Conservation (phyloP, 2,113 vertebrate species). For the Acinonyx jubatus region DNA sequence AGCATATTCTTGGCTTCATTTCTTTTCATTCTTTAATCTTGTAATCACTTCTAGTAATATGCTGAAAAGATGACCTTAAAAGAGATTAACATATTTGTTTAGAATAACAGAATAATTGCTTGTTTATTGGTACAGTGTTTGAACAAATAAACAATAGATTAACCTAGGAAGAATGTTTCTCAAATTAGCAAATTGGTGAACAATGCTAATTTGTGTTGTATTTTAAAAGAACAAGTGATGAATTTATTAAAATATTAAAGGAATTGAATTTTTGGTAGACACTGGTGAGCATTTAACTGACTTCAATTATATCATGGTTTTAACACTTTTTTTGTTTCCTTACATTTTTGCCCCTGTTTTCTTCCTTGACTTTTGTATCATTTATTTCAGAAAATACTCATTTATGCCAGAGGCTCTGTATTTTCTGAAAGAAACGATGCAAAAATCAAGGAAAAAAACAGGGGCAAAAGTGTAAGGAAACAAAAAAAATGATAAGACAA, state of each 20-base stretch:
- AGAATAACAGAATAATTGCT: conserved; percentile 64
- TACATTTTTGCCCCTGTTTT: background rate
- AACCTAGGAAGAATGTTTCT: background rate
- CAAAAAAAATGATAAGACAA: background rate
- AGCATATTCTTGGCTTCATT: conserved; percentile 72
- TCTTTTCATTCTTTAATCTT: conserved; percentile 76
- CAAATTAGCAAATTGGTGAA: conserved; percentile 5
- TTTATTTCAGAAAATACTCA: background rate
- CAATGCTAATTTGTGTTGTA: background rate
- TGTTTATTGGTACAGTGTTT: conserved; percentile 9
- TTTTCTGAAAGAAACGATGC: background rate
- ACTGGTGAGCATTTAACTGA: background rate
- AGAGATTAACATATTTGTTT: conserved; percentile 73
- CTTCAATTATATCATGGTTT: background rate
- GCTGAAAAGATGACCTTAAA: conserved; percentile 78
- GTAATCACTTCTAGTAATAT: conserved; percentile 72
- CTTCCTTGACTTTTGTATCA: background rate
- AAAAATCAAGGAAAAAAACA: background rate
- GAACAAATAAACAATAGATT: conserved; percentile 58
- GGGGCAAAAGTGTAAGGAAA: background rate
- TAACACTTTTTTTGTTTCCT: background rate
- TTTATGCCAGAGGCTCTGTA: background rate
- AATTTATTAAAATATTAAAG: background rate
- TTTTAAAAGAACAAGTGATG: background rate
- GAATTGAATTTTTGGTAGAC: background rate